Percentiles rank a stretch among this genome's conserved stretches.
These are phyloP conservation scores for Xenopus laevis DNA, from an alignment of 2,113 vertebrate genomes.

Conservation along the genomic window DNA sequence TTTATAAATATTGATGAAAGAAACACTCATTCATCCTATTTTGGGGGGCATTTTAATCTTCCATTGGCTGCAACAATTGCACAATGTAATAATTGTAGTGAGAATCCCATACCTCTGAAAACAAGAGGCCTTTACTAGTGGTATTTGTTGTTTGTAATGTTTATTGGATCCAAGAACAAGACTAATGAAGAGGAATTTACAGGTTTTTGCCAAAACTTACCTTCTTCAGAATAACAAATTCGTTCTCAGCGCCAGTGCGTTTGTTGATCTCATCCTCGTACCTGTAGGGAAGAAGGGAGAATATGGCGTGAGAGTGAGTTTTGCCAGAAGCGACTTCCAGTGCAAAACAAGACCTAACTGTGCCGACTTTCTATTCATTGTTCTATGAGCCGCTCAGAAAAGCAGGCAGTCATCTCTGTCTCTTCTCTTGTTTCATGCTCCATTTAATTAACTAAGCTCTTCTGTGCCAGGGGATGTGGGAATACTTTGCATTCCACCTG, in stretches of 20 bases:
- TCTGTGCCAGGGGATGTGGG: not conserved
- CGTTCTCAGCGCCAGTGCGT: constrained; percentile 83
- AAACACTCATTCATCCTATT: too few species aligned
- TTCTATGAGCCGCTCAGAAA: constrained; percentile 24
- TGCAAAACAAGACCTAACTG: constrained; percentile 17
- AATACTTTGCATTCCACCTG: not conserved
- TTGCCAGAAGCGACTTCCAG: constrained; percentile 15
- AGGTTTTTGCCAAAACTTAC: constrained; percentile 55
- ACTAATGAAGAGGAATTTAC: not conserved
- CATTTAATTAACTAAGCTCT: constrained; percentile 6
- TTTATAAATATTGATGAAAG: too few species aligned
- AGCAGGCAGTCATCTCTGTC: constrained; percentile 5
- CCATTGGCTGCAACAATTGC: too few species aligned
- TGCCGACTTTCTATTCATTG: constrained; percentile 22
- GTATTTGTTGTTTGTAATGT: too few species aligned
- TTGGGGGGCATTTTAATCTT: too few species aligned
- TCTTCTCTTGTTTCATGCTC: constrained; percentile 22
- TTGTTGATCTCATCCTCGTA: constrained; percentile 94
- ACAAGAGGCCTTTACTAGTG: too few species aligned
- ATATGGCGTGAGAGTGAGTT: constrained; percentile 6
- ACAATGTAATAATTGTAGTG: too few species aligned
- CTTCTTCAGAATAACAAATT: constrained; percentile 91
- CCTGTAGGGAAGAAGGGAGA: constrained; percentile 55
- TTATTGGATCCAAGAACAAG: too few species aligned
- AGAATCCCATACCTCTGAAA: too few species aligned